Conservation (phyloP, 2,888 invertebrate species). For the Drosophila mimetica region DNA sequence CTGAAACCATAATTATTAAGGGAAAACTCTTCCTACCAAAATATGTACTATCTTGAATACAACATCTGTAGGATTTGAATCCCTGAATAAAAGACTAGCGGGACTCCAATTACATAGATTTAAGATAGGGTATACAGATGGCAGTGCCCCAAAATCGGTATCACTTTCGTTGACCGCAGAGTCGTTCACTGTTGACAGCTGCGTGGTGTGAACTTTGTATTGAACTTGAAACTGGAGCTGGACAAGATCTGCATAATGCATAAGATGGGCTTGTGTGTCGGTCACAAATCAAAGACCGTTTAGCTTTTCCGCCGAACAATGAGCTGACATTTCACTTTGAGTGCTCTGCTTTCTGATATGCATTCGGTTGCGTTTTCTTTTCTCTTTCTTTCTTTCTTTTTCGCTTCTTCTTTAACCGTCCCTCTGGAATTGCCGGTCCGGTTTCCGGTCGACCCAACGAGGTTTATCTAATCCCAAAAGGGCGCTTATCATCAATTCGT, state of each 20-base stretch:
- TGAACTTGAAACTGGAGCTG: constrained; percentile 68
- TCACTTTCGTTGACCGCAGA: constrained; percentile 23
- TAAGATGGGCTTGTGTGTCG: constrained; percentile 33
- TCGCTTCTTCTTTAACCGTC: constrained; percentile 9
- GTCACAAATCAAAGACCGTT: constrained; percentile 69
- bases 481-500: constrained; percentile 34
- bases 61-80: neutral
- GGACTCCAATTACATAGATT: neutral
- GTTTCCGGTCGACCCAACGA: constrained; percentile 31
- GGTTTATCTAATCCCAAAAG: constrained; percentile 36
- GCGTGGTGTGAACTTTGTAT: constrained; percentile 58
- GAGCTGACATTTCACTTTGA: constrained; percentile 75
- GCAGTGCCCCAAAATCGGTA: neutral
- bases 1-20: neutral
- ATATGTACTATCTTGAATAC: too few relatives aligned
- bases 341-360: constrained; percentile 70
- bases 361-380: constrained; percentile 43
- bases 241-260: constrained; percentile 60
- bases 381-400: constrained; percentile 19
- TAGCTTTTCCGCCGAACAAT: constrained; percentile 59
- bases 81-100: neutral
- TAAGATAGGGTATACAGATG: constrained; percentile 17
- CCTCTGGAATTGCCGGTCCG: constrained; percentile 21
- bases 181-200: constrained; percentile 28
- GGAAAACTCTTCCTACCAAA: neutral